Evolutionary conservation across 2,888 invertebrate genomes (phyloP), one percentile per base, ranked within the genome.

Genomic region (Volucella zonaria): DNA sequence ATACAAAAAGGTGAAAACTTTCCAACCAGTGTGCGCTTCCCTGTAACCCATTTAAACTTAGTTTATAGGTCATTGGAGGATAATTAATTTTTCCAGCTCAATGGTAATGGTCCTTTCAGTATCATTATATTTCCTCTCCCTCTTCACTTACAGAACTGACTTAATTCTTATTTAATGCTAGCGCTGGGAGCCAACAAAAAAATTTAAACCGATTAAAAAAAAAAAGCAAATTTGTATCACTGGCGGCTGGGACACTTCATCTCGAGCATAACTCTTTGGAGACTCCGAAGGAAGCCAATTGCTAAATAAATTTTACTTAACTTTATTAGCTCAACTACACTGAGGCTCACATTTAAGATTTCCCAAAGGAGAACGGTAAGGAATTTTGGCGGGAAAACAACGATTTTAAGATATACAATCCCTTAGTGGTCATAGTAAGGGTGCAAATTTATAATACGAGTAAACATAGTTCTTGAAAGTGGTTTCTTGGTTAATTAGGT

Each of bases 401-500:
- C 64, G 52, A 14, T 58, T 81, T 70, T 75, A 70, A 66, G 70
- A 49, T 51, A 23, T 58, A 42, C 9, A 47, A 49, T 64, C 52
- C 59, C 54, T 52, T 49, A 18, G 51, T 51, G 62, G 71, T 45
- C 67, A 74, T 54, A 71, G 73, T 59, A 77, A 45, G 49, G 74
- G 52, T 49, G 51, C 47, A 70, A 70, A 66, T 66, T 80, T 80
- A 74, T 66, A 64, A 23, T n/a, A n/a, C n/a, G n/a, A n/a, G n/a
- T 83, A 61, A 83, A 80, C 75, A 71, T 61, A 71, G 66, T 83
- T 71, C 71, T 83, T 76, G 70, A 62, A 56, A 59, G 49, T 54
- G 83, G 68, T 66, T 79, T 40, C 59, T 56, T 75, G 70, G 66
- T 71, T 80, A 83, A 83, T 83, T 76, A 83, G 83, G 49, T 76